These are phyloP conservation scores for Carassius gibelio DNA, from an alignment of 2,113 vertebrate species.

Conservation along the genomic window DNA sequence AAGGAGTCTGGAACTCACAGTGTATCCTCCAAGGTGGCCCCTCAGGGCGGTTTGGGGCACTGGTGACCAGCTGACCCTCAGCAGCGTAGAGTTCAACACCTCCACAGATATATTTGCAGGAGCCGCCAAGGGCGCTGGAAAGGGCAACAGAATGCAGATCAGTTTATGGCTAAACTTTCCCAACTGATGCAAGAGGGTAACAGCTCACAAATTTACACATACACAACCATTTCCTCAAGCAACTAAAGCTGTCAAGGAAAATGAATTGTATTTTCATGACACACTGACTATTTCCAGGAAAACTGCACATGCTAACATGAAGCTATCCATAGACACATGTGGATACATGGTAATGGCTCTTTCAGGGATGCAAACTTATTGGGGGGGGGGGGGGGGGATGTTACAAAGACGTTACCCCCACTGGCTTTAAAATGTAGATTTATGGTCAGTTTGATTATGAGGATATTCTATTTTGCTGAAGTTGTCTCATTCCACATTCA, in stretches of 20 bases:
- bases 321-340: neutral
- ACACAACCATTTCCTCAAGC: neutral
- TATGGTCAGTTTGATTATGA: too few relatives aligned
- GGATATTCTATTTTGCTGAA: too few relatives aligned
- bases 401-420: too few relatives aligned
- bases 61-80: slow-evolving; percentile 85
- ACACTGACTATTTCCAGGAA: neutral
- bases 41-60: slow-evolving; percentile 83
- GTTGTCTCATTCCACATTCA: too few relatives aligned
- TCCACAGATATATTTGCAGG: slow-evolving; percentile 82
- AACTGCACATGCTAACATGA: neutral
- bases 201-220: slow-evolving; percentile 15
- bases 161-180: slow-evolving; percentile 27
- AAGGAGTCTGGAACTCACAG: slow-evolving; percentile 72
- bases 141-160: slow-evolving; percentile 37
- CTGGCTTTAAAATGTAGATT: too few relatives aligned
- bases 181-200: neutral
- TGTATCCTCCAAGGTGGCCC: slow-evolving; percentile 88
- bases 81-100: slow-evolving; percentile 82
- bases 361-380: slow-evolving; percentile 11
- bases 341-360: neutral
- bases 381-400: too few relatives aligned
- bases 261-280: neutral
- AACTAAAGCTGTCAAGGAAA: neutral
- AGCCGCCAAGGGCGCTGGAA: slow-evolving; percentile 84